phyloP scores from a whole-genome alignment of 2,113 vertebrate species.

The Pteruthius melanotis region DNA sequence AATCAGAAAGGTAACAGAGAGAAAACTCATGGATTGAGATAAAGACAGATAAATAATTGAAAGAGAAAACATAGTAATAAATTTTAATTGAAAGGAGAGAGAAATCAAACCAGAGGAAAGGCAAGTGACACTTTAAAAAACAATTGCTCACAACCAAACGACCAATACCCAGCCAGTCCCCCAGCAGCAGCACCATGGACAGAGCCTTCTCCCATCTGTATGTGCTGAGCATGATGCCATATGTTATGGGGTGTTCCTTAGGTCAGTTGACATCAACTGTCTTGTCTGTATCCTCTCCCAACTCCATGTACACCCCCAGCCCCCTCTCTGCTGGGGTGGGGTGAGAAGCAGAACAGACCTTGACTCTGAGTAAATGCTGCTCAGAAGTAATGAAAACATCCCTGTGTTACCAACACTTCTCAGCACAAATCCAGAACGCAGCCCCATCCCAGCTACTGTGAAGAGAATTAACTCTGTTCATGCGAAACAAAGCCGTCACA shows the following conservation, averaged over 20 bases:
- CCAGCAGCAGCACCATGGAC: neutral
- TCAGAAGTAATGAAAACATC: neutral
- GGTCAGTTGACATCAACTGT: neutral
- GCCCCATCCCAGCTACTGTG: neutral
- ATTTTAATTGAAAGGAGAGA: neutral
- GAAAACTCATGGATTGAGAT: neutral
- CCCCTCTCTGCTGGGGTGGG: neutral
- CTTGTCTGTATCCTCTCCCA: neutral
- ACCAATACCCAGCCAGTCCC: neutral
- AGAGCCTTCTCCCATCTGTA: neutral
- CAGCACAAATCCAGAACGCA: neutral
- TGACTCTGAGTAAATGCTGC: neutral
- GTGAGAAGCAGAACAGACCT: neutral
- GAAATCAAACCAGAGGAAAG: neutral
- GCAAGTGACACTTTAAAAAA: neutral
- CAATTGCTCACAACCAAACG: rapidly evolving
- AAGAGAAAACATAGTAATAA: neutral
- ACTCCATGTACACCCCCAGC: rapidly evolving
- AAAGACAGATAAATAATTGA: neutral
- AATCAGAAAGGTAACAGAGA: neutral
- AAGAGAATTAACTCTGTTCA: neutral
- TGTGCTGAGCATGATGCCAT: neutral
- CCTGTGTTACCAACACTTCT: neutral
- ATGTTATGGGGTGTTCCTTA: no score
- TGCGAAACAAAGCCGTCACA: neutral